Base-by-base conservation (phyloP, 2,888 invertebrate species). In the Pseudeuparius sepicola region DNA sequence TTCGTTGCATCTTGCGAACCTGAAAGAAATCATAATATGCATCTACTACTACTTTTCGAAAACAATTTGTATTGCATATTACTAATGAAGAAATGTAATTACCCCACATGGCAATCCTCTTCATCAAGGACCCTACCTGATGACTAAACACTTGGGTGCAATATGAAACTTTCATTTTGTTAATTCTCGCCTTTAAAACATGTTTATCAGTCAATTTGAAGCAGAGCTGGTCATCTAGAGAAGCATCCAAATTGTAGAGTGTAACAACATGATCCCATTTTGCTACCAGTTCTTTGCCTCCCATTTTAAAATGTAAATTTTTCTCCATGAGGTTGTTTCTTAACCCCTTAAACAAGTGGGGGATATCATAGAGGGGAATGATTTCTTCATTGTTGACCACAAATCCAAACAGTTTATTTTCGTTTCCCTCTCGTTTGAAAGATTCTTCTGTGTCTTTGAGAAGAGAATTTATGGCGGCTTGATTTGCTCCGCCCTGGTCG, bases 91-190 rank as follows among this genome's bases (percentile, higher is more conserved):
- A n/a, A 20, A 20, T 20, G 6, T 27, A 23, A 36, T 30, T 40
- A 39, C 40, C 37, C 38, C 40, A 44, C 14, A 28, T 13, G 13
- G 37, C 15, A 23, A 45, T 31, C n/a, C 37, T 18, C 25, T 41
- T 43, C 36, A 47, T 45, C 12, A 43, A 26, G 4, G 44, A 24
- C 5, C 42, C 41, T 9, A 45, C 47, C 12, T 31, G 32, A 24
- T 34, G 31, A 31, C 46, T 47, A 14, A 47, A 47, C 2, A 46
- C 46, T 30, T 47, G 48, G 7, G 36, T 37, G 11, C 36, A 37
- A 6, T 16, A n/a, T 3, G 41, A 36, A 2, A 48, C 42, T 20
- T 45, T 47, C 40, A 47, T 47, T 41, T 46, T 46, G 14, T 45
- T 45, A 9, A 44, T 37, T 15, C 41, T 40, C 4, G 32, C 31